Evolutionary conservation across 2,888 invertebrate species (phyloP).

Genomic region (Noctua comes): DNA sequence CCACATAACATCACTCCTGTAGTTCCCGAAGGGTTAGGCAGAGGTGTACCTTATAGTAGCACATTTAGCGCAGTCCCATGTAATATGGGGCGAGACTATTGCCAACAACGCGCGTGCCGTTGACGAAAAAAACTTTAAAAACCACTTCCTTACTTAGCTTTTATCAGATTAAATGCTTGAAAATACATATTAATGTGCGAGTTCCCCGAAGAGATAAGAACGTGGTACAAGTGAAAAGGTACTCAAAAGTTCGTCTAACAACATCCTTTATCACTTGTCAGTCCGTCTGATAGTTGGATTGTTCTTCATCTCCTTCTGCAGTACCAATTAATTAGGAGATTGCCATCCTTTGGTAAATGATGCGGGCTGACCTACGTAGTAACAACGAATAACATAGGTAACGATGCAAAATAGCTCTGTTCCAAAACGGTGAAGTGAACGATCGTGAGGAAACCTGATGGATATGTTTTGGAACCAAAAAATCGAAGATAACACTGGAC

Average conservation of each 20-base stretch:
- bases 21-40: background rate
- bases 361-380: too few relatives aligned
- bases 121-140: background rate
- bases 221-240: background rate
- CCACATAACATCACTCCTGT: background rate
- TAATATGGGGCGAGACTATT: background rate
- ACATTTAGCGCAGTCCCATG: background rate
- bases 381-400: too few relatives aligned
- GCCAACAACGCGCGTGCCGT: background rate
- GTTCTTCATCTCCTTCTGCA: background rate
- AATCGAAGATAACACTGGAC: too few relatives aligned
- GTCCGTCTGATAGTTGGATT: background rate
- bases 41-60: background rate
- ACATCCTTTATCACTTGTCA: background rate
- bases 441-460: too few relatives aligned
- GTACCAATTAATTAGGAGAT: background rate
- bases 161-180: too few relatives aligned
- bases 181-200: background rate
- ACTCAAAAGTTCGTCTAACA: background rate
- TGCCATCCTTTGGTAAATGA: background rate
- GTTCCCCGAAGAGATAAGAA: background rate
- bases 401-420: too few relatives aligned
- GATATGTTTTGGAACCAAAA: too few relatives aligned
- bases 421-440: too few relatives aligned
- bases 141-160: background rate